These are phyloP conservation scores for Diceros bicornis DNA, from an alignment of 2,797 vertebrate species.

Conservation along the genomic window DNA sequence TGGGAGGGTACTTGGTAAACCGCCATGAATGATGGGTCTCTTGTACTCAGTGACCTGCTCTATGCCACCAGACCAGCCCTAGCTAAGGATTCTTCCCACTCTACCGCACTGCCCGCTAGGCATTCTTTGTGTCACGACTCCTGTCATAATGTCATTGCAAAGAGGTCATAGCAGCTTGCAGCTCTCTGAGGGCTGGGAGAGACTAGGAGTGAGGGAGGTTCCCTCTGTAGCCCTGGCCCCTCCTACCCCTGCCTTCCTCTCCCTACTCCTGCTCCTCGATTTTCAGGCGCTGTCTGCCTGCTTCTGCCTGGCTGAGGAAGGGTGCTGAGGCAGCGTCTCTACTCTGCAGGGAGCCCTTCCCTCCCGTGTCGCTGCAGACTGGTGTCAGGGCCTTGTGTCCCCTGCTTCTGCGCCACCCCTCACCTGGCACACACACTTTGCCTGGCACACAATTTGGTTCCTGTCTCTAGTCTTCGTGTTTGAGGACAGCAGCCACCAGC, in stretches of 20 bases:
- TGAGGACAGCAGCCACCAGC: constrained; percentile 42
- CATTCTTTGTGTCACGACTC: not conserved
- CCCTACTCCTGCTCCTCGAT: not conserved
- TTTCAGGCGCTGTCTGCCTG: not conserved
- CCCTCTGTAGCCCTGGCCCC: not conserved
- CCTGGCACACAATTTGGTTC: not conserved
- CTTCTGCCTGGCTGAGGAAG: not conserved
- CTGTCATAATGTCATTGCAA: not conserved
- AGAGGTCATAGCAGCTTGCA: not conserved
- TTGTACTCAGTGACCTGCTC: not conserved
- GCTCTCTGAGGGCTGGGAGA: not conserved
- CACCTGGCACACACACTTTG: not conserved
- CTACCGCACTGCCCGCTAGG: not conserved
- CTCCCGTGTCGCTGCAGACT: not conserved
- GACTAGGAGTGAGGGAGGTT: not conserved
- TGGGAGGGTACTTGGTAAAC: not conserved
- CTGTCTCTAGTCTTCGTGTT: not conserved
- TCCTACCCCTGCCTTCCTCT: not conserved
- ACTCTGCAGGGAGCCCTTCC: not conserved
- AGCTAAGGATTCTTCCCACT: not conserved
- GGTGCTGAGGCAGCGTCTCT: not conserved
- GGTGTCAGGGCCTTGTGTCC: constrained; percentile 20
- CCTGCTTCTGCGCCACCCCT: not conserved
- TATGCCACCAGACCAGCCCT: not conserved
- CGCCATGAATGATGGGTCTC: not conserved